Base-by-base conservation (phyloP, 2,797 vertebrate species). In the Gadopsis bispinosus region DNA sequence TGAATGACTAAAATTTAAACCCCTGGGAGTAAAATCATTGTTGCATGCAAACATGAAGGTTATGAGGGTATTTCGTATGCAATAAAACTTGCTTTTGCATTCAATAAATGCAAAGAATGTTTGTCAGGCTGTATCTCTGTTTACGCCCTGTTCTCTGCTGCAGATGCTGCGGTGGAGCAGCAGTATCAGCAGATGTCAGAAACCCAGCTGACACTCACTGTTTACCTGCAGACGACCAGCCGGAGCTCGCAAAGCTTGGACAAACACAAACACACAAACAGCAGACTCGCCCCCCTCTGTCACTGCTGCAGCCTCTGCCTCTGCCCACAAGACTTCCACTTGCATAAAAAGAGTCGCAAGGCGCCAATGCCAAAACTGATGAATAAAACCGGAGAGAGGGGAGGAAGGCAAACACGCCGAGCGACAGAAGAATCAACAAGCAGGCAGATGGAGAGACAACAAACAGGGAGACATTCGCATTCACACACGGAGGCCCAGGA, bases 331-430 rank as follows among this genome's bases (percentile, higher is more conserved):
- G 79, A 88, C 76, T 81, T 80, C 74, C 68, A 17, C 53, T 70
- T 3, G 35, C 70, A 41, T 7, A 56, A 75, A 61, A 61, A 39
- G 41, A 69, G 76, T 89, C 81, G 85, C 80, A 69, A 75, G 74
- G 83, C 76, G 5, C 9, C 75, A 70, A 70, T 11, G 80, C 14
- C 14, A 11, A 77, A 80, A 77, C 76, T 64, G 73, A 91, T 85
- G 58, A 66, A 59, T 65, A 59, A 45, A 47, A 17, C 33, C 33
- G 3, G 61, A 64, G 35, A 31, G 73, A 56, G 71, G 14, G 26
- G 4, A 19, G n/a, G 45, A 17, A 43, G 47, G 60, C 47, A 35
- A 58, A 75, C n/a, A 35, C 4, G 11, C 4, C 0, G 9, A 20
- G 22, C 2, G 50, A 56, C 80, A 67, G 77, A 70, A 17, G 60